Evolutionary conservation across 2,888 invertebrate species (phyloP).

Genomic region (Mechanitis mazaeus): DNA sequence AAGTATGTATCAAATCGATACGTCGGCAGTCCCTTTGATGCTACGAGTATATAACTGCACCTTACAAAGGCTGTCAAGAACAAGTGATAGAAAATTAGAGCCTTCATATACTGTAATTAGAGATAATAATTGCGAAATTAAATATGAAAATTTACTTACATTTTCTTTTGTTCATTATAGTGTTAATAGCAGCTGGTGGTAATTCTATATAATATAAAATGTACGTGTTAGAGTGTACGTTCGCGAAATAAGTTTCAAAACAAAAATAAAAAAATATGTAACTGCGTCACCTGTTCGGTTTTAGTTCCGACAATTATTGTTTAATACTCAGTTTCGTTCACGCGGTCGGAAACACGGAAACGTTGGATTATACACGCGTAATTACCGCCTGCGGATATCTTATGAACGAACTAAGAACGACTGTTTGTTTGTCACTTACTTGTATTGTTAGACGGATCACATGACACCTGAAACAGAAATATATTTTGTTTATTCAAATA

Average conservation of each 20-base stretch:
- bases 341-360: slow-evolving; percentile 26
- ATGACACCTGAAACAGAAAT: slow-evolving; percentile 51
- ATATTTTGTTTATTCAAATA: slow-evolving; percentile 8
- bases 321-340: slow-evolving; percentile 12
- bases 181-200: slow-evolving; percentile 2
- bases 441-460: slow-evolving; percentile 39
- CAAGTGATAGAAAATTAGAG: slow-evolving; percentile 57
- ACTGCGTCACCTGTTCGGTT: not conserved
- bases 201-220: not conserved
- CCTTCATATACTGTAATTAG: slow-evolving; percentile 41
- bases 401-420: slow-evolving; percentile 11
- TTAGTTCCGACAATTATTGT: slow-evolving; percentile 14
- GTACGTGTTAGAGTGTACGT: not conserved
- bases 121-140: slow-evolving; percentile 29
- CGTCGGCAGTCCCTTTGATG: slow-evolving; percentile 50
- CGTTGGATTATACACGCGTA: slow-evolving; percentile 34
- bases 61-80: slow-evolving; percentile 56
- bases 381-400: slow-evolving; percentile 30
- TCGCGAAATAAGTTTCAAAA: too few species aligned
- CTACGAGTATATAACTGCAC: slow-evolving; percentile 41
- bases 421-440: slow-evolving; percentile 35
- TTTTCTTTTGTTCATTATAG: slow-evolving; percentile 4
- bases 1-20: slow-evolving; percentile 26
- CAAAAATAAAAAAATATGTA: slow-evolving; percentile 10
- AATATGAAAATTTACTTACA: slow-evolving; percentile 7